A percentile compares a stretch with the other conserved stretches of the same genome.
Conservation (phyloP, 1,140 invertebrate species). For the Diachasmimorpha longicaudata region DNA sequence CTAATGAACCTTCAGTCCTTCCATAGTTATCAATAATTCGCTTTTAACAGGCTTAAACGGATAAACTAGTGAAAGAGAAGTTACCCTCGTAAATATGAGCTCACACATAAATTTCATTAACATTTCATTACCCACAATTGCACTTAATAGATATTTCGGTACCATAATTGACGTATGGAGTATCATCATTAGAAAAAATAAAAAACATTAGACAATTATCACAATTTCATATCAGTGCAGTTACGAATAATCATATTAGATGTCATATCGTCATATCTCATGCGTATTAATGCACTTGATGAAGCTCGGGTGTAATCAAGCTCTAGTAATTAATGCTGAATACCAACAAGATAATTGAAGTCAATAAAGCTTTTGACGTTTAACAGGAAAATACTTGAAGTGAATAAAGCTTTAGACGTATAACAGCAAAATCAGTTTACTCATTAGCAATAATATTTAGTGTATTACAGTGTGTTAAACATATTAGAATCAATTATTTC, state of each 20-base stretch:
- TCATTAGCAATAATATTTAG: neutral
- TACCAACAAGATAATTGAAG: neutral
- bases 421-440: neutral
- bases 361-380: neutral
- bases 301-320: neutral
- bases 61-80: too few species aligned
- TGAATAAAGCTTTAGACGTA: neutral
- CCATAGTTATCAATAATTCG: too few species aligned
- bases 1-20: too few species aligned
- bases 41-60: too few species aligned
- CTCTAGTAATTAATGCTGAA: neutral
- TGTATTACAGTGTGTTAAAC: neutral
- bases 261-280: slow-evolving; percentile 48
- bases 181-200: too few species aligned
- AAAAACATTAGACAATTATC: slow-evolving; percentile 32
- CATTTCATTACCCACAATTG: too few species aligned
- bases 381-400: neutral
- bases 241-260: slow-evolving; percentile 42
- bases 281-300: neutral
- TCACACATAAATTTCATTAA: too few species aligned
- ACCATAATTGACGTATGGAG: too few species aligned
- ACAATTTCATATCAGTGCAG: slow-evolving; percentile 51
- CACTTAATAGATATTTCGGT: too few species aligned
- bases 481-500: neutral
- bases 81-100: too few species aligned